These are phyloP conservation scores for Drosophila cyrtoloma DNA, from an alignment of 2,888 invertebrate species.

Conservation along the genomic window DNA sequence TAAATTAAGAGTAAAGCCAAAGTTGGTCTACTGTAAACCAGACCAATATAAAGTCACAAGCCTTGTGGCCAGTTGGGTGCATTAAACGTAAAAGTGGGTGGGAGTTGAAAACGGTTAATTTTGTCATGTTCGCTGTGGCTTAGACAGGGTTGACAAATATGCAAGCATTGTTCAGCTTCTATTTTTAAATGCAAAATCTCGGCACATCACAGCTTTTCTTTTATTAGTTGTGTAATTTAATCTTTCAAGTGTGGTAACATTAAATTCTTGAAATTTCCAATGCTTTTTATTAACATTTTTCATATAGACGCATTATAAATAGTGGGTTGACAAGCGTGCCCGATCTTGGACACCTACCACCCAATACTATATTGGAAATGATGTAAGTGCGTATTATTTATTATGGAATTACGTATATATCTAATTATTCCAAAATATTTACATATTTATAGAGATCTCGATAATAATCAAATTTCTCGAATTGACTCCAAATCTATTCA, in stretches of 20 bases:
- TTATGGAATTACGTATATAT: background rate
- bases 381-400: slow-evolving; percentile 87
- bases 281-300: background rate
- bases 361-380: slow-evolving; percentile 88
- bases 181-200: background rate
- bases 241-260: background rate
- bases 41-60: accelerated
- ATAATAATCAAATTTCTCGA: slow-evolving; percentile 89
- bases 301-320: slow-evolving; percentile 89
- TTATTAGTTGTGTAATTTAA: background rate
- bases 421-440: background rate
- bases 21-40: background rate
- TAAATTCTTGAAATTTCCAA: background rate
- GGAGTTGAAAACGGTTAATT: background rate
- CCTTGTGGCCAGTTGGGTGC: background rate
- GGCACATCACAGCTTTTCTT: background rate
- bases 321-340: slow-evolving; percentile 89
- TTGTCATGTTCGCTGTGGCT: background rate
- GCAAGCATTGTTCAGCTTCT: background rate
- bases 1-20: background rate
- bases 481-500: slow-evolving; percentile 88
- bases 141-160: background rate
- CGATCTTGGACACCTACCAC: slow-evolving; percentile 88
- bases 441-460: slow-evolving; percentile 88
- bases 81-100: background rate